Conservation (phyloP, 2,888 invertebrate genomes). For the Drosophila nr. perissopoda region DNA sequence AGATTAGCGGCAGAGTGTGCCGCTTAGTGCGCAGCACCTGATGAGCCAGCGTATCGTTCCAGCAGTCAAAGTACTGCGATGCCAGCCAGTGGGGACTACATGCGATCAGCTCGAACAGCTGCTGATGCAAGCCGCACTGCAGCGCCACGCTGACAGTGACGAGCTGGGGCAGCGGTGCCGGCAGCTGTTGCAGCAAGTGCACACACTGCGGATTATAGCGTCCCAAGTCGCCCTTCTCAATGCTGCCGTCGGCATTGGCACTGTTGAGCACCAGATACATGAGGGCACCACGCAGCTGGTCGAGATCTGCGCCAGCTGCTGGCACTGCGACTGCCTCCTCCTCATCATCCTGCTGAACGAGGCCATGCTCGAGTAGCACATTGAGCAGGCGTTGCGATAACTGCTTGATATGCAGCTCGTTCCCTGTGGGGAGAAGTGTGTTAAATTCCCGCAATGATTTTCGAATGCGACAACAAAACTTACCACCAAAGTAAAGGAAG, state of each 20-base stretch:
- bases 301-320: conserved; percentile 3
- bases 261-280: conserved; percentile 52
- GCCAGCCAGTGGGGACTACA: conserved; percentile 57
- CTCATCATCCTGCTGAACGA: conserved; percentile 23
- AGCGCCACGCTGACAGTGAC: conserved; percentile 42
- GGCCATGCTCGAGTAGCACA: conserved; percentile 48
- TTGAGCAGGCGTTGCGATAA: conserved; percentile 21
- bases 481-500: conserved; percentile 57
- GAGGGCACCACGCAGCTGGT: conserved; percentile 58
- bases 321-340: background rate
- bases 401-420: conserved; percentile 38
- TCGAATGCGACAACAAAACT: conserved; percentile 12
- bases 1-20: conserved; percentile 17
- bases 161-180: conserved; percentile 41
- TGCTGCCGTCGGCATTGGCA: background rate
- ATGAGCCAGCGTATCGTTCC: conserved; percentile 33
- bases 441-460: background rate
- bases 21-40: background rate
- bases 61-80: conserved; percentile 43
- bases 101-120: conserved; percentile 50
- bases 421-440: conserved; percentile 33
- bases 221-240: background rate
- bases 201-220: conserved; percentile 40
- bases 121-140: conserved; percentile 46
- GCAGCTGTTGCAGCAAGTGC: conserved; percentile 49